These are phyloP conservation scores for Scaptomyza parva DNA, from an alignment of 2,888 invertebrate genomes.

Conservation along the genomic window DNA sequence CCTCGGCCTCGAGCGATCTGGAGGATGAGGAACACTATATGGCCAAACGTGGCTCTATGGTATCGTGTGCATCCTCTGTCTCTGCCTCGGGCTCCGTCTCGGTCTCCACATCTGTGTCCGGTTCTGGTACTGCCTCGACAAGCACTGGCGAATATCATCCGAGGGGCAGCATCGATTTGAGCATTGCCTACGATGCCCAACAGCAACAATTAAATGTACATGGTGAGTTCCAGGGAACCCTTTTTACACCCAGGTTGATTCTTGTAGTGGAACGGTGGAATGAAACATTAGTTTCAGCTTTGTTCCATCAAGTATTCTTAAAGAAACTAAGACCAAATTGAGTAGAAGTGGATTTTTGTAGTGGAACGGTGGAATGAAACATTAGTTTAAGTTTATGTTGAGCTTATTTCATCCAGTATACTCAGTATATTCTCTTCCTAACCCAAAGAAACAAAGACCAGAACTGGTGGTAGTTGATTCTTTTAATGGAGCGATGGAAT, in stretches of 20 bases:
- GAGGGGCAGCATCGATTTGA: slow-evolving; percentile 88
- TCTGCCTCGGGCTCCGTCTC: not conserved
- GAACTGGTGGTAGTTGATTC: no score
- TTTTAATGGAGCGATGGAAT: no score
- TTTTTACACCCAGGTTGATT: not conserved
- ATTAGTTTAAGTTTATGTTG: no score
- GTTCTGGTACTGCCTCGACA: slow-evolving; percentile 2
- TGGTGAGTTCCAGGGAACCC: slow-evolving; percentile 86
- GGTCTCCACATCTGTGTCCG: slow-evolving; percentile 74
- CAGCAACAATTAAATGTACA: slow-evolving; percentile 88
- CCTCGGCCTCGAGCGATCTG: slow-evolving; percentile 85
- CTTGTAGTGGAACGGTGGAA: not conserved
- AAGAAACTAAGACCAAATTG: no score
- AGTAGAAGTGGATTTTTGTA: no score
- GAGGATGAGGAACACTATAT: slow-evolving; percentile 82
- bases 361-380: not conserved
- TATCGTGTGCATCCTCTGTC: slow-evolving; percentile 13
- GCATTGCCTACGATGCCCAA: slow-evolving; percentile 85
- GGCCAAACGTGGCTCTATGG: slow-evolving; percentile 83
- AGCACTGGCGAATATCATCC: slow-evolving; percentile 7
- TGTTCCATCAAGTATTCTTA: no score
- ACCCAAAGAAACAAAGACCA: no score
- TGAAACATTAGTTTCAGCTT: not conserved
- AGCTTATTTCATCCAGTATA: no score
- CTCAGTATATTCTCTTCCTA: no score